These are phyloP conservation scores for Lophochroa leadbeateri DNA, from an alignment of 2,113 vertebrate genomes.

Conservation along the genomic window DNA sequence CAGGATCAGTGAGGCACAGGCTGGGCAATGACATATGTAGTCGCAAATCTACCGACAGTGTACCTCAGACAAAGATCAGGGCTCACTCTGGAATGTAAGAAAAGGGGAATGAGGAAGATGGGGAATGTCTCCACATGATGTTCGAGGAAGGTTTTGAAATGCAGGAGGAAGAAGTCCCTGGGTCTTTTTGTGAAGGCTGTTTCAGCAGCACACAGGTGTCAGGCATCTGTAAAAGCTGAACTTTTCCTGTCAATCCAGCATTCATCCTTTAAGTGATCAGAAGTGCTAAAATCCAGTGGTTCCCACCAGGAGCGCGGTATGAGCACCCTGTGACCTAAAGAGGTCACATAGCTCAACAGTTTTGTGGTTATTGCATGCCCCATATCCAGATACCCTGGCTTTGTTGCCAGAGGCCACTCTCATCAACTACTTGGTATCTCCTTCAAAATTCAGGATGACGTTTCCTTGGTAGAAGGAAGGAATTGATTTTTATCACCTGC, in stretches of 20 bases:
- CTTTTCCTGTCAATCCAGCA: not conserved
- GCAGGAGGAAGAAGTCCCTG: not conserved
- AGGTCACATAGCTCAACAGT: fast-evolving
- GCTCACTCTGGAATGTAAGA: not conserved
- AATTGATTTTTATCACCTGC: not conserved
- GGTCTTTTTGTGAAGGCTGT: not conserved
- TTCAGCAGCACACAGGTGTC: not conserved
- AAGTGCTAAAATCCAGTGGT: not conserved
- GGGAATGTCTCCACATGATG: not conserved
- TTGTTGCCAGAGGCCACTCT: not conserved
- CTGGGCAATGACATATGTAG: not conserved
- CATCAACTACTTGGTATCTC: not conserved
- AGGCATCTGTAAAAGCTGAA: not conserved
- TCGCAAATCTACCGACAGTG: not conserved
- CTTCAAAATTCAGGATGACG: not conserved
- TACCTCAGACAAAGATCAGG: not conserved
- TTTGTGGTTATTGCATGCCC: not conserved
- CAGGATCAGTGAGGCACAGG: not conserved
- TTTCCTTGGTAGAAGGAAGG: not conserved
- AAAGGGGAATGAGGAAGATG: not conserved
- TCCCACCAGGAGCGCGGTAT: not conserved
- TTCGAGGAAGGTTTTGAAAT: not conserved
- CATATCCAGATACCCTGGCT: not conserved
- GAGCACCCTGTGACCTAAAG: not conserved
- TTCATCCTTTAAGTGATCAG: not conserved